A percentile compares a stretch with the other conserved stretches of the same genome.
Conservation (phyloP, 2,797 vertebrate species). For the Galaxias olidus region DNA sequence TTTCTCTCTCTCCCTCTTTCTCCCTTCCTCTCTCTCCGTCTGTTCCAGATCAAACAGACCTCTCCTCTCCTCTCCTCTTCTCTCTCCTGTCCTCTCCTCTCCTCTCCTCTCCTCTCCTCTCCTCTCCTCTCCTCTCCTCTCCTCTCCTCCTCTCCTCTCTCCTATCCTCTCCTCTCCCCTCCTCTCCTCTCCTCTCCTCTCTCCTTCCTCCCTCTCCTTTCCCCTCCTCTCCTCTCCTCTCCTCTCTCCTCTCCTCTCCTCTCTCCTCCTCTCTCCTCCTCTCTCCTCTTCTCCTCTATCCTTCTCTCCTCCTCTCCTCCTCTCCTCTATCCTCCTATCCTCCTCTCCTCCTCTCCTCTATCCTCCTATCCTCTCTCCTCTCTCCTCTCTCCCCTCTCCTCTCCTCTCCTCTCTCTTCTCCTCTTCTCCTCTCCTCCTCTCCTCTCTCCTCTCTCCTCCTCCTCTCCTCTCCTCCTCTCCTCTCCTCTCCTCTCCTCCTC, state of each 20-base stretch:
- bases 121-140: neutral
- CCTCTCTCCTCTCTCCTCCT: too few species aligned
- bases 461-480: neutral
- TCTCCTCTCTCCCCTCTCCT: neutral
- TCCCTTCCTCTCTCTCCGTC: neutral
- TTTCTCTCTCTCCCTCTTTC: neutral
- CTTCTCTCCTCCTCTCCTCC: neutral
- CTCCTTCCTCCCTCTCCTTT: neutral
- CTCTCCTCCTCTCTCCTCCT: neutral
- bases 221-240: neutral
- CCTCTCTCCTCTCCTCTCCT: too few species aligned
- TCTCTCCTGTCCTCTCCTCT: neutral
- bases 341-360: neutral
- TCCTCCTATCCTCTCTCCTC: neutral
- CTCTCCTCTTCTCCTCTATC: neutral
- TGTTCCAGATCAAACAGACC: too few species aligned
- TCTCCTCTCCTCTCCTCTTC: too few species aligned
- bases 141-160: neutral
- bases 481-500: neutral
- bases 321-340: neutral
- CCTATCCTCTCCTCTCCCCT: too few species aligned
- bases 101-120: neutral
- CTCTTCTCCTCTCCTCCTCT: too few species aligned
- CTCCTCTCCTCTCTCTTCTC: neutral
- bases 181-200: neutral